phyloP scores from a whole-genome alignment of 2,888 invertebrate species.

The Leptopilina drosophilae region DNA sequence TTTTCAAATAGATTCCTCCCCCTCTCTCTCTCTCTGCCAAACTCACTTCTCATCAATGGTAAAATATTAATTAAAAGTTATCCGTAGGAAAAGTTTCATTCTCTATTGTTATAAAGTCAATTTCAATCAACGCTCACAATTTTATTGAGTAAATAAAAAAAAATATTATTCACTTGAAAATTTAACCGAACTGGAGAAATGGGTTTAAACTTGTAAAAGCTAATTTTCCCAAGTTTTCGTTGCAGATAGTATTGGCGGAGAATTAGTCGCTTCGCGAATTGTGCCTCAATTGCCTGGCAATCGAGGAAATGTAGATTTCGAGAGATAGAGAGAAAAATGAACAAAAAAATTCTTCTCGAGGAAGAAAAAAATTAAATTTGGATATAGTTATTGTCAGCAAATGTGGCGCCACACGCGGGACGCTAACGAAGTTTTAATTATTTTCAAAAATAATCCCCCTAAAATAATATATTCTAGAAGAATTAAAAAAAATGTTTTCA shows the following conservation, averaged over 20 bases:
- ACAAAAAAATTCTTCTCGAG: conserved; percentile 15
- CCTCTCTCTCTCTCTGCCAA: too few relatives aligned
- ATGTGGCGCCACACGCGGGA: too few relatives aligned
- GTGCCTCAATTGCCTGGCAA: conserved; percentile 54
- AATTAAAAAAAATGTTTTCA: too few relatives aligned
- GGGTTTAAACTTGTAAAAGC: conserved; percentile 74
- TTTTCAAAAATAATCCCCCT: too few relatives aligned
- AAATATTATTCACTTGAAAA: conserved; percentile 14
- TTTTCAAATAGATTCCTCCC: too few relatives aligned
- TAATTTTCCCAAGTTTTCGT: conserved; percentile 73
- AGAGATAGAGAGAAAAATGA: not conserved
- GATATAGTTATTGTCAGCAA: too few relatives aligned
- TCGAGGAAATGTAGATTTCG: conserved; percentile 48
- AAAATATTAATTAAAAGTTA: not conserved
- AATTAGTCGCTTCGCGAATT: conserved; percentile 57
- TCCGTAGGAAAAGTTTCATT: not conserved
- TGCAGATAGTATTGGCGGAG: conserved; percentile 54
- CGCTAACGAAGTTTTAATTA: too few relatives aligned
- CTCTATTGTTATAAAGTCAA: conserved; percentile 11
- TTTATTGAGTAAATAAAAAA: conserved; percentile 6
- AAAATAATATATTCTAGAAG: too few relatives aligned
- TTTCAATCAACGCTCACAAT: conserved; percentile 50
- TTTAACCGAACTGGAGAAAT: conserved; percentile 53
- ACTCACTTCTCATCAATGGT: too few relatives aligned
- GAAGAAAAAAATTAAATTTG: not conserved